Conservation (phyloP, 92 coral and sea anemone species). For the Porites divaricata region DNA sequence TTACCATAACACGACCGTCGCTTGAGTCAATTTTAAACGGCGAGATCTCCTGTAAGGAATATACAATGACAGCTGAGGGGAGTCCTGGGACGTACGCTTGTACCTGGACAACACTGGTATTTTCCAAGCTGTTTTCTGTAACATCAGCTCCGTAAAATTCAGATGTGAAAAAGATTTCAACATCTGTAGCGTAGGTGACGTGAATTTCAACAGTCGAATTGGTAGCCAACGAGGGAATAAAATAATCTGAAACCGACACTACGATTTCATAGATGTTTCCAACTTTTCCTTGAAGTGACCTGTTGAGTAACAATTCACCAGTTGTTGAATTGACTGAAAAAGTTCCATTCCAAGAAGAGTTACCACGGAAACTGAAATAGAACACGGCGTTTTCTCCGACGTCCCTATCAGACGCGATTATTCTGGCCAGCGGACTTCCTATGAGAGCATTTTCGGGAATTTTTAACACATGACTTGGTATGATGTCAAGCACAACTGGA, state of each 20-base stretch:
- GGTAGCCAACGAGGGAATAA: conserved; percentile 26
- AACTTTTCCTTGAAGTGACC: conserved; percentile 53
- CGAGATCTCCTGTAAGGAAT: conserved; percentile 14
- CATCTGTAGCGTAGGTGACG: conserved; percentile 54
- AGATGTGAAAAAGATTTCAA: conserved; percentile 40
- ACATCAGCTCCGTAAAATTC: conserved; percentile 29
- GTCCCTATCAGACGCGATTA: conserved; percentile 53
- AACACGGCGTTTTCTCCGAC: conserved; percentile 45
- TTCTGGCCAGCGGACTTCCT: conserved; percentile 35
- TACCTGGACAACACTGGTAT: conserved; percentile 45
- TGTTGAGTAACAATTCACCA: conserved; percentile 47
- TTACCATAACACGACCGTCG: conserved; percentile 33
- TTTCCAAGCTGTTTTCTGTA: conserved; percentile 48
- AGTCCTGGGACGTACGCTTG: conserved; percentile 58
- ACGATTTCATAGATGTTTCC: conserved; percentile 30
- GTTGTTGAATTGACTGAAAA: conserved; percentile 44
- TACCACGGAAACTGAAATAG: not conserved
- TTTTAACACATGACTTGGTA: conserved; percentile 42
- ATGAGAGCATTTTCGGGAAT: conserved; percentile 52
- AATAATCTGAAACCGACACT: conserved; percentile 45
- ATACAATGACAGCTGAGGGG: conserved; percentile 36
- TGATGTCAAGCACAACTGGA: conserved; percentile 35
- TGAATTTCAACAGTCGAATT: conserved; percentile 44
- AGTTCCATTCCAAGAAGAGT: conserved; percentile 19
- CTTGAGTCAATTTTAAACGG: conserved; percentile 34